These are phyloP conservation scores for Himalopsyche anomala DNA, from an alignment of 2,888 invertebrate species.

Conservation along the genomic window DNA sequence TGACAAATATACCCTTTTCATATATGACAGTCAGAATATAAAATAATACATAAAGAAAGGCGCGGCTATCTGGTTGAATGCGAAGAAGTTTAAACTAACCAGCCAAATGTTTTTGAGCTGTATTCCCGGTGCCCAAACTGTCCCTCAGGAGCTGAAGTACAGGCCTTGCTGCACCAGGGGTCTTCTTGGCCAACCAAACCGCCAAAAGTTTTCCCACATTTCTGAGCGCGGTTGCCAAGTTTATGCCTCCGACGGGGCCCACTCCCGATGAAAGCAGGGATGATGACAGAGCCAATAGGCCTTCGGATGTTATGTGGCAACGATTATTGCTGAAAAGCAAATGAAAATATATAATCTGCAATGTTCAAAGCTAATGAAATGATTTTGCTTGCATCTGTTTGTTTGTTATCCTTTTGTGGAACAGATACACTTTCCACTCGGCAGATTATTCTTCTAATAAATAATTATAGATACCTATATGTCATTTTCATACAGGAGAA, in stretches of 20 bases:
- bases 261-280: constrained; percentile 68
- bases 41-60: no score
- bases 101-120: constrained; percentile 31
- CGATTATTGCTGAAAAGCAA: constrained; percentile 71
- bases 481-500: no score
- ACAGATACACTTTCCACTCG: no score
- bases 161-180: constrained; percentile 69
- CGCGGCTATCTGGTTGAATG: no score
- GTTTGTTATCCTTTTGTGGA: no score
- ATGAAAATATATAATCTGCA: no score
- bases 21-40: no score
- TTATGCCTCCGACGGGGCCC: constrained; percentile 67
- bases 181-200: constrained; percentile 71
- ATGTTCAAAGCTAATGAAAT: background rate
- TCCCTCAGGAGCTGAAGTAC: constrained; percentile 13
- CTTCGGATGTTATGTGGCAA: constrained; percentile 71
- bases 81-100: background rate
- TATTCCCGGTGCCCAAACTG: constrained; percentile 6
- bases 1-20: no score
- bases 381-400: background rate
- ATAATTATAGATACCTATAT: no score
- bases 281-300: constrained; percentile 73
- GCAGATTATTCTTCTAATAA: no score
- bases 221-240: constrained; percentile 66
- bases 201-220: constrained; percentile 71